A percentile compares a stretch with the other conserved stretches of the same genome.
phyloP scores from a whole-genome alignment of 1,140 invertebrate genomes.

The Drosophila mayri region DNA sequence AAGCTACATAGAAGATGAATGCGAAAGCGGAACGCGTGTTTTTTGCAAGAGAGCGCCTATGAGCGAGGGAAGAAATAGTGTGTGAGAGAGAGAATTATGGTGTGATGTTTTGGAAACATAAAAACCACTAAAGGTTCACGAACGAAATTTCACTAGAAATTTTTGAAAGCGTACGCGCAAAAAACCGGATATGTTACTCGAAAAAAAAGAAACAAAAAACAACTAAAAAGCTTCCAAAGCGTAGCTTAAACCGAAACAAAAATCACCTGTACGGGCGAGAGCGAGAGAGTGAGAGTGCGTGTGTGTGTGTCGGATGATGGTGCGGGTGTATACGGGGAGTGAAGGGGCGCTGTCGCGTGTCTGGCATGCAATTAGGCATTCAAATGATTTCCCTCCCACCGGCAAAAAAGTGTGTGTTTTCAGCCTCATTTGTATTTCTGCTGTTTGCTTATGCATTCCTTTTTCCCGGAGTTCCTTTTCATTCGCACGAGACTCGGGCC shows the following conservation, averaged over 20 bases:
- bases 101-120: slow-evolving; percentile 42
- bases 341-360: slow-evolving; percentile 72
- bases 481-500: slow-evolving; percentile 49
- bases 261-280: slow-evolving; percentile 57
- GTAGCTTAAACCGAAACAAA: slow-evolving; percentile 63
- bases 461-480: slow-evolving; percentile 22
- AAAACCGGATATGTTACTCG: slow-evolving; percentile 77
- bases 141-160: slow-evolving; percentile 77
- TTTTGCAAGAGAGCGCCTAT: slow-evolving; percentile 34
- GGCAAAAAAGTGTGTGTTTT: slow-evolving; percentile 18
- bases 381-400: slow-evolving; percentile 61
- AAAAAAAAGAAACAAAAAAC: slow-evolving; percentile 21
- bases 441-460: slow-evolving; percentile 32
- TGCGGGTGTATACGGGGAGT: slow-evolving; percentile 31
- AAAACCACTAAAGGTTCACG: slow-evolving; percentile 44
- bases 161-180: slow-evolving; percentile 76
- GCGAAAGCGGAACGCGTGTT: slow-evolving; percentile 62
- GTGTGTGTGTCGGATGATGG: neutral
- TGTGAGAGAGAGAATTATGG: slow-evolving; percentile 22
- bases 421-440: slow-evolving; percentile 34
- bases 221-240: slow-evolving; percentile 58
- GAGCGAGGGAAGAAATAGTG: slow-evolving; percentile 25
- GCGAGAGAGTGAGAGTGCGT: slow-evolving; percentile 38
- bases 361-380: slow-evolving; percentile 81
- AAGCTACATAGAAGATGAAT: slow-evolving; percentile 57